Evolutionary conservation across 2,888 invertebrate genomes (phyloP).

Genomic region (Orchestes rusci): DNA sequence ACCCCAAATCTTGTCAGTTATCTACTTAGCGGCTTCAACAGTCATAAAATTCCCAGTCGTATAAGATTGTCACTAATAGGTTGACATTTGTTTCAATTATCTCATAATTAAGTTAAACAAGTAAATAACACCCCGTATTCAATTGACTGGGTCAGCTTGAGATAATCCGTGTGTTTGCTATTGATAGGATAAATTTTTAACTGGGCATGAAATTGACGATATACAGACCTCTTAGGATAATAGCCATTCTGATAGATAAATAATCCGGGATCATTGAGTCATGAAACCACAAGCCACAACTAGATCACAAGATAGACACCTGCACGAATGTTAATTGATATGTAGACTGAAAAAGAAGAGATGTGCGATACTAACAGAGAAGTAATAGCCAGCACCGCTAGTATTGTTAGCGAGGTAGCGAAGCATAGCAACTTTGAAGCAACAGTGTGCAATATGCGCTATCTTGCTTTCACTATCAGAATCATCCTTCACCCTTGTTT

Average conservation of each 20-base stretch:
- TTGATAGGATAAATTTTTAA: too few relatives aligned
- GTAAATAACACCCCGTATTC: constrained; percentile 24
- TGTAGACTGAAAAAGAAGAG: constrained; percentile 16
- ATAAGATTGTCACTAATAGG: constrained; percentile 19
- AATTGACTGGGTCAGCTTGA: constrained; percentile 15
- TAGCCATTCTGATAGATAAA: constrained; percentile 32
- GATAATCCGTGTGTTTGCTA: constrained; percentile 11
- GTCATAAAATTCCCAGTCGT: constrained; percentile 4
- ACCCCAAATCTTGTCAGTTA: too few relatives aligned
- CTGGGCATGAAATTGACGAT: too few relatives aligned
- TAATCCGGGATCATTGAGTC: constrained; percentile 28
- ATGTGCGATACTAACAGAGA: constrained; percentile 23
- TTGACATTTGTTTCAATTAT: constrained; percentile 26
- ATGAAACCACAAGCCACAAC: constrained; percentile 11
- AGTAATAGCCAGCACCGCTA: constrained; percentile 36
- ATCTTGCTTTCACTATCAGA: constrained; percentile 45
- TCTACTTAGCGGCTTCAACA: constrained; percentile 4
- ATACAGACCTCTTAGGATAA: constrained; percentile 36
- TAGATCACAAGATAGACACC: constrained; percentile 7
- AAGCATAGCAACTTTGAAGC: constrained; percentile 38
- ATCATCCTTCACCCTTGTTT: constrained; percentile 35
- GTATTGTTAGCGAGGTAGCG: constrained; percentile 43
- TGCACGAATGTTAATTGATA: too few relatives aligned
- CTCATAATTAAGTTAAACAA: constrained; percentile 26
- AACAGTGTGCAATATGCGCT: constrained; percentile 40